These are phyloP conservation scores for Onychomys arenicola DNA, from an alignment of 2,797 vertebrate genomes.

Conservation along the genomic window DNA sequence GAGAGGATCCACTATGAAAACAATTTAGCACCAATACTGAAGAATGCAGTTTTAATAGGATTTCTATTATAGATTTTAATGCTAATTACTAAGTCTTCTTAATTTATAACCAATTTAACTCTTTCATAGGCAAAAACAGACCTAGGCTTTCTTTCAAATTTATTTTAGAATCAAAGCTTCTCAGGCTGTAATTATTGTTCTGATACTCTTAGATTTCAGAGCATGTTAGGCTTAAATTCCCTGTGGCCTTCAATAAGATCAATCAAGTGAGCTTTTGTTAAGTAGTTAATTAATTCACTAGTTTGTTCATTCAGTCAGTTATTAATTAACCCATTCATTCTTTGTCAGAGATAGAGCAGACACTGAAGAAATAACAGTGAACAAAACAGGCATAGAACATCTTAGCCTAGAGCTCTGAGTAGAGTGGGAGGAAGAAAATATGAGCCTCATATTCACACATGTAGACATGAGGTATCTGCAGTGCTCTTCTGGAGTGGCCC, in stretches of 20 bases:
- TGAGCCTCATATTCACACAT: not conserved
- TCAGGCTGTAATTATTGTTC: not conserved
- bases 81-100: not conserved
- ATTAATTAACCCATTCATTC: not conserved
- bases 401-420: not conserved
- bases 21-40: conserved; percentile 16
- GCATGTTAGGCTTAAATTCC: not conserved
- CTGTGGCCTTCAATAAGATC: not conserved
- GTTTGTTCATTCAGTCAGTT: not conserved
- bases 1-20: not conserved
- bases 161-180: conserved; percentile 19
- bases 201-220: not conserved
- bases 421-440: not conserved
- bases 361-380: not conserved
- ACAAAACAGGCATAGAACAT: not conserved
- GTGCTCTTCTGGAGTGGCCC: not conserved
- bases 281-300: not conserved
- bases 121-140: conserved; percentile 32
- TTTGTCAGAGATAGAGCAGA: not conserved
- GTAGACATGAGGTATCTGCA: not conserved
- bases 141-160: not conserved
- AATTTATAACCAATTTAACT: conserved; percentile 6
- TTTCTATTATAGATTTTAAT: conserved; percentile 45
- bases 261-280: conserved; percentile 26
- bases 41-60: conserved; percentile 30